These are phyloP conservation scores for Microcebus griseorufus DNA, from an alignment of 2,113 vertebrate genomes.

Conservation along the genomic window DNA sequence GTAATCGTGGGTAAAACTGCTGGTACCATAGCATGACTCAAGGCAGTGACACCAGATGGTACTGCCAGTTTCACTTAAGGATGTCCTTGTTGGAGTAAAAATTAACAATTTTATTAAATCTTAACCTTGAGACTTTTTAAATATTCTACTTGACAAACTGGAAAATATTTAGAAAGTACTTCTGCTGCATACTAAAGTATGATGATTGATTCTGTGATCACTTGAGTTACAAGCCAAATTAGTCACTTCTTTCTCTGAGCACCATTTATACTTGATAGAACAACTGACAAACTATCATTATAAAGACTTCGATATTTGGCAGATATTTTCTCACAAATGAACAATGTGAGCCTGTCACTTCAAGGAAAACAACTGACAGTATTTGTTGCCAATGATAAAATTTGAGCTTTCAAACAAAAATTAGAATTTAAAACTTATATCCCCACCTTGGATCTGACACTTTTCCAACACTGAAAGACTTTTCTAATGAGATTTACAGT, in stretches of 20 bases:
- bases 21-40: neutral
- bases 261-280: neutral
- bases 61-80: neutral
- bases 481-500: neutral
- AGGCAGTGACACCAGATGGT: neutral
- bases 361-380: neutral
- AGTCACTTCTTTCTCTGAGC: neutral
- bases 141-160: neutral
- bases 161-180: neutral
- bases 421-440: neutral
- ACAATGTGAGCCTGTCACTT: neutral
- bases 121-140: neutral
- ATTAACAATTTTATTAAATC: neutral
- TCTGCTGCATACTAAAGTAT: neutral
- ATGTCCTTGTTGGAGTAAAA: neutral
- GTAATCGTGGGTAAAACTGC: neutral
- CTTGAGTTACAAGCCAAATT: neutral
- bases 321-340: neutral
- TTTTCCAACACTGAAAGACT: neutral
- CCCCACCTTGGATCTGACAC: neutral
- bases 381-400: neutral
- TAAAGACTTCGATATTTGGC: neutral
- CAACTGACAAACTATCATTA: neutral
- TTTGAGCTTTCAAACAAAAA: neutral
- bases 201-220: neutral